Conservation (phyloP, 2,113 vertebrate genomes). For the Phylloscopus trochiloides region DNA sequence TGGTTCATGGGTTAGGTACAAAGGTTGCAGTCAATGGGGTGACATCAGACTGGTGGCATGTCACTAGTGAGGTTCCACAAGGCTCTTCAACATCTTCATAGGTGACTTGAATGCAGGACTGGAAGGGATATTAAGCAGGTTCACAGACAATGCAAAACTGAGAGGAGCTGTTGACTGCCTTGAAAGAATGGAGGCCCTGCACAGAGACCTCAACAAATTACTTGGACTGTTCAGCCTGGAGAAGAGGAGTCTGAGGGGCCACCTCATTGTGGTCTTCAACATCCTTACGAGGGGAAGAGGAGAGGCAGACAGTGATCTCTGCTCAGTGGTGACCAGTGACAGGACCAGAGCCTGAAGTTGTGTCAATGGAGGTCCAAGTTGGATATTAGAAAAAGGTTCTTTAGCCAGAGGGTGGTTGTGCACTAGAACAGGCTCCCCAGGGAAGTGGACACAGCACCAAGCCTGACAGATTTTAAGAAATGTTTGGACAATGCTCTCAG, state of each 20-base stretch:
- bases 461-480: neutral
- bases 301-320: neutral
- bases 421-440: neutral
- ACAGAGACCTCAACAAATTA: neutral
- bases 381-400: neutral
- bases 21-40: too few relatives aligned
- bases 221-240: neutral
- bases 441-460: too few relatives aligned
- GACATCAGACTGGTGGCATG: neutral
- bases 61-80: neutral
- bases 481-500: neutral
- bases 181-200: too few relatives aligned
- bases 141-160: neutral
- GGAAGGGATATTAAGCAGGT: neutral
- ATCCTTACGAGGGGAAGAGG: neutral
- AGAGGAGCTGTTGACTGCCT: neutral
- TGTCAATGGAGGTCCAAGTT: neutral
- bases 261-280: neutral
- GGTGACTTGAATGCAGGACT: neutral
- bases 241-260: neutral
- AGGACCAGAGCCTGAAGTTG: neutral
- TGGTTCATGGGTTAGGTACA: neutral
- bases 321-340: neutral
- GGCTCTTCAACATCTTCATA: neutral
- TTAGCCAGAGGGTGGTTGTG: neutral